Evolutionary conservation across 2,113 vertebrate species (phyloP).

Genomic region (Loxodonta africana): DNA sequence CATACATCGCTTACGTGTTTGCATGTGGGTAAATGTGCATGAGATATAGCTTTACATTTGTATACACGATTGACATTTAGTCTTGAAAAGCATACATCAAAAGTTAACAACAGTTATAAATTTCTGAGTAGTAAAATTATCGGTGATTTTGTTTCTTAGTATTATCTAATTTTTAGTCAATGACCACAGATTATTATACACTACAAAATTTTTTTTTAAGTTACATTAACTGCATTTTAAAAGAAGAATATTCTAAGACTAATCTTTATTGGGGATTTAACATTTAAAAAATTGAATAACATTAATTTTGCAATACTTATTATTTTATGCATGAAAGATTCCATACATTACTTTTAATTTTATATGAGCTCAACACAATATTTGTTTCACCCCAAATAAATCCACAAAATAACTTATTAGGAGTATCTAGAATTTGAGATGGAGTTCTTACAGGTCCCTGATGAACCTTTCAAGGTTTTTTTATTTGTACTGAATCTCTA

Average conservation of each 20-base stretch:
- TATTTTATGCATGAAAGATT: neutral
- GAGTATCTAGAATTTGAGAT: neutral
- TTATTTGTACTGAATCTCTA: neutral
- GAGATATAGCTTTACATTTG: neutral
- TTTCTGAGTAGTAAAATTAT: neutral
- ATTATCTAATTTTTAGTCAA: neutral
- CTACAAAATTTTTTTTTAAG: neutral
- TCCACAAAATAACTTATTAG: neutral
- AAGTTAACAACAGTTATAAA: neutral
- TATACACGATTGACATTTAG: neutral
- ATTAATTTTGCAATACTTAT: neutral
- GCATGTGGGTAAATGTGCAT: neutral
- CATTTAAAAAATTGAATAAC: neutral
- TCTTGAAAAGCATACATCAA: neutral
- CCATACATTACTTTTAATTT: neutral
- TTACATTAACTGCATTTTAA: neutral
- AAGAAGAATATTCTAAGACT: neutral
- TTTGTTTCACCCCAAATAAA: neutral
- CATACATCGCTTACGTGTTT: neutral
- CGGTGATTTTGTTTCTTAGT: neutral
- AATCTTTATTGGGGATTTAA: slow-evolving; percentile 6
- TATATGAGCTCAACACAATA: neutral
- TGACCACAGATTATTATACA: neutral
- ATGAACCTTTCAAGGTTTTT: neutral
- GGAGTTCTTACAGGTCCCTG: neutral